These are phyloP conservation scores for Chaunax sp. DNA, from an alignment of 2,797 vertebrate genomes.

Conservation along the genomic window DNA sequence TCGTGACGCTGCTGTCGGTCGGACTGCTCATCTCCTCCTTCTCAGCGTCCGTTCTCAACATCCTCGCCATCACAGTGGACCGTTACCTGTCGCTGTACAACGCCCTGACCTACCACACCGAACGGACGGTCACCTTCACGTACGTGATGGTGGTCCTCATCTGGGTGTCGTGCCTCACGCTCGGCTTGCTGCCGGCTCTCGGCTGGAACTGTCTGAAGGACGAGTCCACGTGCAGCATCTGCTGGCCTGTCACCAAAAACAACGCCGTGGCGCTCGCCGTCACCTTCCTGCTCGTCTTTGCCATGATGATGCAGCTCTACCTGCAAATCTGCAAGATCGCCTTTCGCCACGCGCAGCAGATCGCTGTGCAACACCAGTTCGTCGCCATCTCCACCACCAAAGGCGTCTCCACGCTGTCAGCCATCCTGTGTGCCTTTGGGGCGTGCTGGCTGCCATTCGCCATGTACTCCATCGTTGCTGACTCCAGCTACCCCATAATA, in stretches of 20 bases:
- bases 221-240: slow-evolving; percentile 87
- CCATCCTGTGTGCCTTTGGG: slow-evolving; percentile 91
- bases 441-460: slow-evolving; percentile 93
- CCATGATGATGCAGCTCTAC: slow-evolving; percentile 93
- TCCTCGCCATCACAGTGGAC: slow-evolving; percentile 93
- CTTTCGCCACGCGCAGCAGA: slow-evolving; percentile 93
- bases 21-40: slow-evolving; percentile 90
- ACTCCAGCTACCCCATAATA: slow-evolving; percentile 87
- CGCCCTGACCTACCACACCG: slow-evolving; percentile 93
- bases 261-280: slow-evolving; percentile 89
- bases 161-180: slow-evolving; percentile 85
- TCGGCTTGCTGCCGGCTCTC: slow-evolving; percentile 87
- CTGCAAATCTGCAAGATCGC: slow-evolving; percentile 93
- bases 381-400: slow-evolving; percentile 91
- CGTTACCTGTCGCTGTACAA: slow-evolving; percentile 94
- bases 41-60: slow-evolving; percentile 90
- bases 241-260: slow-evolving; percentile 89
- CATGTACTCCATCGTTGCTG: slow-evolving; percentile 91
- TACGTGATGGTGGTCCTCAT: slow-evolving; percentile 86
- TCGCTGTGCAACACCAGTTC: slow-evolving; percentile 93
- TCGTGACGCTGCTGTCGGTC: slow-evolving; percentile 85
- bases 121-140: slow-evolving; percentile 88
- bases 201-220: slow-evolving; percentile 93
- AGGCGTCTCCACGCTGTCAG: slow-evolving; percentile 91
- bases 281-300: slow-evolving; percentile 90